These are phyloP conservation scores for Latrodectus hesperus DNA, from an alignment of 2,888 invertebrate species.

Conservation along the genomic window DNA sequence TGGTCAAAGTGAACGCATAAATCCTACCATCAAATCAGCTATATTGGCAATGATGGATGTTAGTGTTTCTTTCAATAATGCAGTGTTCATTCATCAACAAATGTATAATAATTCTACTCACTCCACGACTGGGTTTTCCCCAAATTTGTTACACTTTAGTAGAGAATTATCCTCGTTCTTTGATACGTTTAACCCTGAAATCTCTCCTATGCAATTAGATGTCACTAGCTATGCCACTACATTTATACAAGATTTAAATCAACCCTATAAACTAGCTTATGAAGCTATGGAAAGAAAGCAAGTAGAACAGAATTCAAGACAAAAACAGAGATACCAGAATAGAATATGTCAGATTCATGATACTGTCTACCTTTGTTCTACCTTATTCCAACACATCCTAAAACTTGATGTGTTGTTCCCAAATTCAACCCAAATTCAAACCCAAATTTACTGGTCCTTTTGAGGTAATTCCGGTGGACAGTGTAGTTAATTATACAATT, in stretches of 20 bases:
- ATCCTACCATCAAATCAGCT: background rate
- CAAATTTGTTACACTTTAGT: constrained; percentile 9
- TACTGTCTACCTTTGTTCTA: background rate
- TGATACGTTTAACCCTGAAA: constrained; percentile 8
- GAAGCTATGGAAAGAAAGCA: constrained; percentile 3
- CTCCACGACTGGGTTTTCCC: background rate
- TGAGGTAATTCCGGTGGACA: background rate
- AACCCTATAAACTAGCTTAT: background rate
- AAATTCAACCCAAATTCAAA: too few species aligned
- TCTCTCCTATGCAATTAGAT: background rate
- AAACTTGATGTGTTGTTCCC: too few species aligned
- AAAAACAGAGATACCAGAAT: background rate
- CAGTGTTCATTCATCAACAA: constrained; percentile 5
- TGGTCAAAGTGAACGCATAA: background rate
- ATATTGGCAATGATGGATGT: background rate
- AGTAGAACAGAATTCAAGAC: background rate
- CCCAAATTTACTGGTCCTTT: constrained; percentile 4
- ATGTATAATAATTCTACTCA: background rate
- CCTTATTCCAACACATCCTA: too few species aligned
- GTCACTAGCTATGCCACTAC: background rate
- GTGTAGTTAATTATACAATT: background rate
- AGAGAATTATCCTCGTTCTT: constrained; percentile 6
- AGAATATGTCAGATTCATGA: background rate
- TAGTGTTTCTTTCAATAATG: background rate
- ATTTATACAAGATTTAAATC: background rate